A percentile compares a stretch with the other conserved stretches of the same genome.
Evolutionary conservation across 2,113 vertebrate genomes (phyloP).

Genomic region (Burhinus oedicnemus): DNA sequence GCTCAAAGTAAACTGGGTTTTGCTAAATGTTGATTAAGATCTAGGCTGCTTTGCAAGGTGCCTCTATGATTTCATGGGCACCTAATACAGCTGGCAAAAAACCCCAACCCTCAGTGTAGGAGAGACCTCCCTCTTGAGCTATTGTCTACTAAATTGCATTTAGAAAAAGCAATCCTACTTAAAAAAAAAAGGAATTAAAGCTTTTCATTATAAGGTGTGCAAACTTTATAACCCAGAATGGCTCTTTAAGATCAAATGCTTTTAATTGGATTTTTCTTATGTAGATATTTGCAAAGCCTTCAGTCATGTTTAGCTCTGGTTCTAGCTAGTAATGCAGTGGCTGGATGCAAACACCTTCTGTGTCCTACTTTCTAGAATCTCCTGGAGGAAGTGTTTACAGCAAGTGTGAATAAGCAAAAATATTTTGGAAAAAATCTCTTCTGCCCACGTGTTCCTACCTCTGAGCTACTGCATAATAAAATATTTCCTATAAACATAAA

Average conservation of each 20-base stretch:
- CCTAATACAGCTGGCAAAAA: not conserved
- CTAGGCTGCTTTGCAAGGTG: not conserved
- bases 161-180: not conserved
- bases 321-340: conserved; percentile 21
- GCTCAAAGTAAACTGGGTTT: not conserved
- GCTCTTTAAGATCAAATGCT: conserved; percentile 22
- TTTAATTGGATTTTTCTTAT: not conserved
- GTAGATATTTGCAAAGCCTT: conserved; percentile 6
- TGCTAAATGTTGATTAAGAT: not conserved
- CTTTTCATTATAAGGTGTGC: not conserved
- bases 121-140: not conserved
- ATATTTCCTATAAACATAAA: not conserved
- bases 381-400: conserved; percentile 52
- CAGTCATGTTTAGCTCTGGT: not conserved
- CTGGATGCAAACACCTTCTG: conserved; percentile 41
- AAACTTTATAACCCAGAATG: not conserved
- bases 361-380: conserved; percentile 61
- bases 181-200: not conserved
- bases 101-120: not conserved
- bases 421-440: not conserved
- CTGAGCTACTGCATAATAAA: not conserved
- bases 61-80: not conserved
- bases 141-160: not conserved
- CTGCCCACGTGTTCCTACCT: not conserved
- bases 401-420: conserved; percentile 67